phyloP scores from a whole-genome alignment of 2,113 vertebrate genomes.

The Misgurnus mizolepis region DNA sequence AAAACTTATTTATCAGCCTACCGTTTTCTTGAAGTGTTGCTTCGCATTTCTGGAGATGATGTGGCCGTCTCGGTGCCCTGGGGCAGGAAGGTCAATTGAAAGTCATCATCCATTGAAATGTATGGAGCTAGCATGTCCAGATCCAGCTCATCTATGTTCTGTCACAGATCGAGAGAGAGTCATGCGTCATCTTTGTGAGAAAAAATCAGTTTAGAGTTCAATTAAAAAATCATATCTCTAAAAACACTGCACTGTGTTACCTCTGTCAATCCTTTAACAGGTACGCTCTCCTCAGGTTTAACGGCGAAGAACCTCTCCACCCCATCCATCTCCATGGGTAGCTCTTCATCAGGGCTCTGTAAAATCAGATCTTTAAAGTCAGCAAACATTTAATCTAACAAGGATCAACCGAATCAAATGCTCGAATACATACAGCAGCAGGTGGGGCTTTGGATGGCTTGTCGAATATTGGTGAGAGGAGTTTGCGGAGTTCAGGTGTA shows the following conservation, averaged over 20 bases:
- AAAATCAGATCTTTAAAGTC: not conserved
- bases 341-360: conserved; percentile 47
- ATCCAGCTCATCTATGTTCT: conserved; percentile 73
- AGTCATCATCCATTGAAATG: conserved; percentile 93
- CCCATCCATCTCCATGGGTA: conserved; percentile 58
- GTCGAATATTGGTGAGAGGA: conserved; percentile 83
- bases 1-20: conserved; percentile 36
- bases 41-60: not conserved
- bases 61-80: conserved; percentile 49
- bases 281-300: conserved; percentile 55
- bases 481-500: conserved; percentile 76
- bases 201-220: no score
- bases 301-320: conserved; percentile 72
- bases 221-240: not conserved
- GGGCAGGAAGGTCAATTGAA: conserved; percentile 79
- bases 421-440: conserved; percentile 43
- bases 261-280: conserved; percentile 55
- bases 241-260: conserved; percentile 39
- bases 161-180: not conserved
- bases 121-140: conserved; percentile 89
- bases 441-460: not conserved
- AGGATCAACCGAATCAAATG: no score
- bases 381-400: not conserved
- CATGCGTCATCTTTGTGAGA: no score
- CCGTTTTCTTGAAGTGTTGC: conserved; percentile 64